These are phyloP conservation scores for Chaetodon trifascialis DNA, from an alignment of 2,113 vertebrate genomes.

Conservation along the genomic window DNA sequence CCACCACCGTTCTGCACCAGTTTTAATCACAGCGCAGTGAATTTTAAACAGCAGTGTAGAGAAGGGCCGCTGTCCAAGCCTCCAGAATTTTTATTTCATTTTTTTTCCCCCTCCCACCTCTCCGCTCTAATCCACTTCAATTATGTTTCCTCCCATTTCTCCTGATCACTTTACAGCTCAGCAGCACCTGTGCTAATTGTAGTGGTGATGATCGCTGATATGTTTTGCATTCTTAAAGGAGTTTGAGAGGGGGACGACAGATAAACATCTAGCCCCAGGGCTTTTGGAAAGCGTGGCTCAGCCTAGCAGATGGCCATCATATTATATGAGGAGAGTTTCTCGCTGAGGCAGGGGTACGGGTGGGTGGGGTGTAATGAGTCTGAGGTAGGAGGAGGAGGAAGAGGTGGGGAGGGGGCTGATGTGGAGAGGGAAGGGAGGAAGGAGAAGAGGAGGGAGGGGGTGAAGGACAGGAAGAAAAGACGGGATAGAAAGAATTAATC, in stretches of 20 bases:
- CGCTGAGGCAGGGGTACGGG: constrained; percentile 66
- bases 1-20: constrained; percentile 58
- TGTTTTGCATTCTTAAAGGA: constrained; percentile 83
- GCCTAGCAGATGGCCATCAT: constrained; percentile 84
- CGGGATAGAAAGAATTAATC: neutral
- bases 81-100: constrained; percentile 75
- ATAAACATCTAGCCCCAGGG: constrained; percentile 82
- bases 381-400: constrained; percentile 58
- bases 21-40: constrained; percentile 82
- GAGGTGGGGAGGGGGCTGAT: constrained; percentile 39
- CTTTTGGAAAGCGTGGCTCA: constrained; percentile 79
- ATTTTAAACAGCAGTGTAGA: constrained; percentile 75
- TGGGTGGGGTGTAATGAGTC: constrained; percentile 79
- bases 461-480: constrained; percentile 13
- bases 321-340: constrained; percentile 77
- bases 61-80: constrained; percentile 77
- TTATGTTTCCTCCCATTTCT: constrained; percentile 82
- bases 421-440: constrained; percentile 28
- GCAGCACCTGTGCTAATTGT: constrained; percentile 84
- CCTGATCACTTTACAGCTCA: constrained; percentile 83
- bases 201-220: constrained; percentile 78
- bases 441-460: constrained; percentile 13
- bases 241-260: constrained; percentile 75
- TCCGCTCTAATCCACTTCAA: constrained; percentile 82
- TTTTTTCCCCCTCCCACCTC: constrained; percentile 69